These are phyloP conservation scores for Coranthus polyacanthus DNA, from an alignment of 2,797 vertebrate genomes.

Conservation along the genomic window DNA sequence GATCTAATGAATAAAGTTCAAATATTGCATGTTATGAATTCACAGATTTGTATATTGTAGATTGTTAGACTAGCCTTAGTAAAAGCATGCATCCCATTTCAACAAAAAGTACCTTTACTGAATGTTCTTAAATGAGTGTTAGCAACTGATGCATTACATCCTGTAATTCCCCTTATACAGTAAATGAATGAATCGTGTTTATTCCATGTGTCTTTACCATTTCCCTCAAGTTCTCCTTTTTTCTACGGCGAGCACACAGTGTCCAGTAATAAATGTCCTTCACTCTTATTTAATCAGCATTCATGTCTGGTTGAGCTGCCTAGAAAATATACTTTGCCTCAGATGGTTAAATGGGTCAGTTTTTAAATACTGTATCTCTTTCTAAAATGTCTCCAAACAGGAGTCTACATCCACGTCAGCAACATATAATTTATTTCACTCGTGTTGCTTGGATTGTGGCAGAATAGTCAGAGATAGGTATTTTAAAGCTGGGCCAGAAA, in stretches of 20 bases:
- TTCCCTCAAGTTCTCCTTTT: background rate
- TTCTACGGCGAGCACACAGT: background rate
- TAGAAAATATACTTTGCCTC: background rate
- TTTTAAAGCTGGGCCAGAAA: no score
- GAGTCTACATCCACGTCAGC: no score
- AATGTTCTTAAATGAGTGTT: background rate
- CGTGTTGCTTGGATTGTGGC: no score
- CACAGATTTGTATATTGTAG: background rate
- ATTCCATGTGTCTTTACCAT: no score
- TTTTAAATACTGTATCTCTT: no score
- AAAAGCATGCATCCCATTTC: background rate
- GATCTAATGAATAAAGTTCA: background rate
- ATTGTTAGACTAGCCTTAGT: conserved; percentile 5
- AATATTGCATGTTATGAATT: background rate
- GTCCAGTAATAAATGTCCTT: conserved; percentile 3
- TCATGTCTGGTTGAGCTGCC: conserved; percentile 18
- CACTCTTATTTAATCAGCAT: conserved; percentile 3
- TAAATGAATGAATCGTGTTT: background rate
- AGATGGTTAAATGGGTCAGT: conserved; percentile 10
- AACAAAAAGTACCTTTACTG: background rate
- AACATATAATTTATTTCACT: no score
- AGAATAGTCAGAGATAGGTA: no score
- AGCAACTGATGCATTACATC: background rate
- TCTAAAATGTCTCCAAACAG: no score
- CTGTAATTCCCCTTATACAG: background rate